Percentiles rank a stretch among this genome's conserved stretches.
These are phyloP conservation scores for Coelinius sp. DNA, from an alignment of 2,888 invertebrate species.

Conservation along the genomic window DNA sequence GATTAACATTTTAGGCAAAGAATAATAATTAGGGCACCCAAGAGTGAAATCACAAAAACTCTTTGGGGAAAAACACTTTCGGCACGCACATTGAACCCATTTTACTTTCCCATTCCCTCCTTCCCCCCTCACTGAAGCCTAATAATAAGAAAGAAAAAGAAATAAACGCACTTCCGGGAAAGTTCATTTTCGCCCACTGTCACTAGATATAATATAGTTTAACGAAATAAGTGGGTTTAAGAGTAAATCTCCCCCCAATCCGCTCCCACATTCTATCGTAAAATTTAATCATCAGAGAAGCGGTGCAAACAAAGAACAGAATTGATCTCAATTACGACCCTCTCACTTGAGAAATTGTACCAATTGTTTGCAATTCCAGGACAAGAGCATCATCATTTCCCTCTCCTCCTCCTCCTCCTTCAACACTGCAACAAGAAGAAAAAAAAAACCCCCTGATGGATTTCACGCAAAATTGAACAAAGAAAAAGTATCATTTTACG, in stretches of 20 bases:
- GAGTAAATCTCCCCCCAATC: too few species aligned
- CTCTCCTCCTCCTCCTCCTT: too few species aligned
- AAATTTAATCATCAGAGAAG: background rate
- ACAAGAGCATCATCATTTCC: too few species aligned
- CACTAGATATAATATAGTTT: too few species aligned
- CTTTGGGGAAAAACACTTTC: constrained; percentile 28
- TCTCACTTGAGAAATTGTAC: constrained; percentile 51
- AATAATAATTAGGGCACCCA: constrained; percentile 30
- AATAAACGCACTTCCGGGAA: constrained; percentile 35
- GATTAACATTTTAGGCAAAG: background rate
- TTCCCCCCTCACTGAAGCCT: too few species aligned
- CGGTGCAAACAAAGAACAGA: constrained; percentile 5
- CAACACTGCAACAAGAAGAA: too few species aligned
- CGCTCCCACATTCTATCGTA: background rate
- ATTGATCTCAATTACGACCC: constrained; percentile 15
- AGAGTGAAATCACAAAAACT: constrained; percentile 44
- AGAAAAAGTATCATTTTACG: too few species aligned
- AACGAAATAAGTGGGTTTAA: too few species aligned
- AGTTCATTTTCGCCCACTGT: constrained; percentile 16
- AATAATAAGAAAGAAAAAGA: too few species aligned
- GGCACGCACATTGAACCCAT: constrained; percentile 34
- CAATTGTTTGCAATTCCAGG: constrained; percentile 24
- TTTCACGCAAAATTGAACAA: too few species aligned
- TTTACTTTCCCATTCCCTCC: constrained; percentile 16
- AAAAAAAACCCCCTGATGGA: too few species aligned